Percentiles rank a stretch among this genome's conserved stretches.
Evolutionary conservation across 2,888 invertebrate genomes (phyloP).

Genomic region (Nebria brevicollis): DNA sequence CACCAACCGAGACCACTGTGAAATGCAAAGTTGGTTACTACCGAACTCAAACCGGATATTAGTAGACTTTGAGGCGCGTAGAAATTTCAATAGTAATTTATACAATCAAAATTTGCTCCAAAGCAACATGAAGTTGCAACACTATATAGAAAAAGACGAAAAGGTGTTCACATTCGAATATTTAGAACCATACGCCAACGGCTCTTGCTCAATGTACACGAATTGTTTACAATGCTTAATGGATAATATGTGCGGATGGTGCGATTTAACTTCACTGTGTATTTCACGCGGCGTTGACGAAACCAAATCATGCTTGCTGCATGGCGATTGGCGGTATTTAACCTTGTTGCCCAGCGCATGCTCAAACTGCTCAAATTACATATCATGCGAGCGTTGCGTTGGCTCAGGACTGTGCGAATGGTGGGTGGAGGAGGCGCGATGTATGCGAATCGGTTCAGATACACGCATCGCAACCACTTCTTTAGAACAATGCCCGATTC

Average conservation of each 20-base stretch:
- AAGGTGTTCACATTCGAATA: constrained; percentile 91
- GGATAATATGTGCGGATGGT: constrained; percentile 93
- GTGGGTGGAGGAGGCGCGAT: constrained; percentile 90
- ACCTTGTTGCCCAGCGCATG: constrained; percentile 86
- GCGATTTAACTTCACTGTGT: constrained; percentile 79
- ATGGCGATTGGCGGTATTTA: constrained; percentile 79
- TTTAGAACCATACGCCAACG: constrained; percentile 87
- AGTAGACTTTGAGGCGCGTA: constrained; percentile 64
- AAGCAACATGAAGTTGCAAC: constrained; percentile 85
- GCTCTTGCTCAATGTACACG: constrained; percentile 78
- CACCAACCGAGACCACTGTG: constrained; percentile 77
- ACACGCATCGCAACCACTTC: constrained; percentile 72
- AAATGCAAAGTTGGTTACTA: constrained; percentile 71
- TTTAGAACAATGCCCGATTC: constrained; percentile 77
- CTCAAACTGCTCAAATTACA: constrained; percentile 88
- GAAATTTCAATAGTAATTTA: constrained; percentile 61
- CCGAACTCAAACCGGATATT: constrained; percentile 55
- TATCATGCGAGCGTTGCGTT: constrained; percentile 87
- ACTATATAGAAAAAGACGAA: constrained; percentile 76
- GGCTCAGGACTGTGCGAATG: constrained; percentile 84
- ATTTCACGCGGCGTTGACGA: constrained; percentile 76
- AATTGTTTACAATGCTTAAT: constrained; percentile 90
- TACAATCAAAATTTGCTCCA: constrained; percentile 64
- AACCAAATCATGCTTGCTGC: constrained; percentile 67
- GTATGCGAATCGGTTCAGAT: constrained; percentile 81